phyloP scores from a whole-genome alignment of 1,140 invertebrate genomes.

The Metopolophium dirhodum region DNA sequence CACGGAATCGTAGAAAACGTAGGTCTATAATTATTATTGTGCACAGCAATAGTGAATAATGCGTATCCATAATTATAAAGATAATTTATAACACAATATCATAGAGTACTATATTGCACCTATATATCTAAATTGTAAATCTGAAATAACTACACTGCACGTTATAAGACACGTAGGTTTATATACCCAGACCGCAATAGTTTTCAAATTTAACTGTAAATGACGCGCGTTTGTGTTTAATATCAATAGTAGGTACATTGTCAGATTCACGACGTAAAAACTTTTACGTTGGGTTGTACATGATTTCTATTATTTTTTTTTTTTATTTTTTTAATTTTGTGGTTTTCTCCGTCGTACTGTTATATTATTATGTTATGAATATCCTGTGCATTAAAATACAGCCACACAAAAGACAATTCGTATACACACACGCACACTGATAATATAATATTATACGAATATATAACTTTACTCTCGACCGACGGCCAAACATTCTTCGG shows the following conservation, averaged over 20 bases:
- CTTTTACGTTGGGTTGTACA: neutral
- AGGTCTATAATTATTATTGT: constrained; percentile 12
- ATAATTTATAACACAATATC: constrained; percentile 1
- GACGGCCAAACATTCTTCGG: neutral
- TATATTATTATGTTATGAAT: neutral
- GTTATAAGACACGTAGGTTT: neutral
- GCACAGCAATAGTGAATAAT: neutral
- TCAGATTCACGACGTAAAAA: neutral
- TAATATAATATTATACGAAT: neutral
- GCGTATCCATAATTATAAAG: neutral
- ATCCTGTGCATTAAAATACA: neutral
- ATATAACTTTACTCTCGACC: neutral
- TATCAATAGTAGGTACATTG: neutral
- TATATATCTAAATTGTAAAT: neutral
- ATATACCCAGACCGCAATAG: neutral
- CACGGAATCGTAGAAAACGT: neutral
- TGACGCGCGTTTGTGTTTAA: neutral
- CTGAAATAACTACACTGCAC: neutral
- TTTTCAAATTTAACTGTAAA: constrained; percentile 3
- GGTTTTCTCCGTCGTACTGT: neutral
- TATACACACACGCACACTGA: neutral
- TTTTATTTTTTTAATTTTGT: neutral
- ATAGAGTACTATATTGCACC: neutral
- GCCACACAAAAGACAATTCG: neutral
- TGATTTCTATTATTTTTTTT: neutral